Evolutionary conservation across 2,797 vertebrate species (phyloP).

Genomic region (Rhinogobio ventralis): DNA sequence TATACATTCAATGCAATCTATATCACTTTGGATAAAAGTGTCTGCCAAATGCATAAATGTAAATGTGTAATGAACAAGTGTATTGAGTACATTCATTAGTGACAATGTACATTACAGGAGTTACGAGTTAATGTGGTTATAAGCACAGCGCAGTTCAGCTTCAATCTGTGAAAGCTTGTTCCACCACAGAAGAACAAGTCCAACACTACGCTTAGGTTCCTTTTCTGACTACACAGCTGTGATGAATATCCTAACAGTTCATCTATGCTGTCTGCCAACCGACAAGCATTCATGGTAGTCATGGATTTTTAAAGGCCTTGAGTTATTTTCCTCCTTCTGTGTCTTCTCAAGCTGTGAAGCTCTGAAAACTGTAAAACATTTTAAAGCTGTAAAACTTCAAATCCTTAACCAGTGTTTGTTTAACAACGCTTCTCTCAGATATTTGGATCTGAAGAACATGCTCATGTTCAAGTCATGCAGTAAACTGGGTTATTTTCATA

Average conservation of each 20-base stretch:
- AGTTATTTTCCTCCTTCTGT: background rate
- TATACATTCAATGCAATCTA: background rate
- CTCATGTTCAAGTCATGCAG: background rate
- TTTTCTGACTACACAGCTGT: background rate
- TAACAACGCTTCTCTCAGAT: background rate
- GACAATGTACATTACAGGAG: background rate
- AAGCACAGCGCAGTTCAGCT: background rate
- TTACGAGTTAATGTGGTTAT: background rate
- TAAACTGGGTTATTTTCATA: background rate
- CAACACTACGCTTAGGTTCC: background rate
- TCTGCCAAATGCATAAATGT: background rate
- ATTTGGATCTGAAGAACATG: background rate
- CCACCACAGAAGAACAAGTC: background rate
- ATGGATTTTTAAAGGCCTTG: slow-evolving; percentile 1
- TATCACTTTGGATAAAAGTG: background rate
- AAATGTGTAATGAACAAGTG: background rate
- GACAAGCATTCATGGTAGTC: slow-evolving; percentile 2
- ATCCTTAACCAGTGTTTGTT: background rate
- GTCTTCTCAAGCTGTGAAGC: background rate
- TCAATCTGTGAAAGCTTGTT: background rate
- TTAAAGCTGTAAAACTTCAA: background rate
- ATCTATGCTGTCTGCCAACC: background rate
- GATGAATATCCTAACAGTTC: background rate
- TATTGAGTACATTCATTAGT: background rate
- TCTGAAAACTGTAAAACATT: background rate